Evolutionary conservation across 2,113 vertebrate genomes (phyloP).

Genomic region (Lepisosteus oculatus): DNA sequence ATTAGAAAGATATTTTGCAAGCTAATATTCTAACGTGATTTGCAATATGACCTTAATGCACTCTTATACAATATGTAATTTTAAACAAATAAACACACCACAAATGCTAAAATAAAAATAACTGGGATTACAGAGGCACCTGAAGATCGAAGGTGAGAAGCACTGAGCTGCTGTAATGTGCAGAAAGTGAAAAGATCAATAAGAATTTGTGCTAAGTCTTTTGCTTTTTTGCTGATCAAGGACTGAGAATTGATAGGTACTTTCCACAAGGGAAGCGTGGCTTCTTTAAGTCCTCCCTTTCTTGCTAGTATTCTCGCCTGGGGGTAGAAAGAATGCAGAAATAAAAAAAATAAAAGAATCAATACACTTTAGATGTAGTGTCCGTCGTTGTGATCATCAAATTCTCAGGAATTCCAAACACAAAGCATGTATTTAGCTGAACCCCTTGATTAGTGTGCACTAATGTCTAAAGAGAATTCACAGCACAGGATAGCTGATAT

Average conservation of each 20-base stretch:
- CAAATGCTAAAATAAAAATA: neutral
- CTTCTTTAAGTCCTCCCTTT: neutral
- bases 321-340: neutral
- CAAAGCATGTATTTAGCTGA: constrained; percentile 52
- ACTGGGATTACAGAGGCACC: neutral
- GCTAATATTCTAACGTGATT: no score
- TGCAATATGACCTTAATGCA: no score
- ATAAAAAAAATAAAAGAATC: neutral
- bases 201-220: neutral
- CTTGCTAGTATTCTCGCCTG: neutral
- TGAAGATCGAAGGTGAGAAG: neutral
- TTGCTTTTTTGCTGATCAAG: constrained; percentile 12
- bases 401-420: neutral
- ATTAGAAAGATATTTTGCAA: no score
- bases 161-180: neutral
- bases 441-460: constrained; percentile 25
- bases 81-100: no score
- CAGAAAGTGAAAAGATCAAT: constrained; percentile 2
- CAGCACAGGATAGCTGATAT: no score
- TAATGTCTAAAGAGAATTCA: neutral
- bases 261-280: constrained; percentile 9
- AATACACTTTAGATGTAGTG: constrained; percentile 1
- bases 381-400: neutral
- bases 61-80: no score
- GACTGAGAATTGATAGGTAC: constrained; percentile 7